Evolutionary conservation across 2,797 vertebrate genomes (phyloP), one percentile per base, ranked within the genome.

Genomic region (Arctocebus calabarensis): DNA sequence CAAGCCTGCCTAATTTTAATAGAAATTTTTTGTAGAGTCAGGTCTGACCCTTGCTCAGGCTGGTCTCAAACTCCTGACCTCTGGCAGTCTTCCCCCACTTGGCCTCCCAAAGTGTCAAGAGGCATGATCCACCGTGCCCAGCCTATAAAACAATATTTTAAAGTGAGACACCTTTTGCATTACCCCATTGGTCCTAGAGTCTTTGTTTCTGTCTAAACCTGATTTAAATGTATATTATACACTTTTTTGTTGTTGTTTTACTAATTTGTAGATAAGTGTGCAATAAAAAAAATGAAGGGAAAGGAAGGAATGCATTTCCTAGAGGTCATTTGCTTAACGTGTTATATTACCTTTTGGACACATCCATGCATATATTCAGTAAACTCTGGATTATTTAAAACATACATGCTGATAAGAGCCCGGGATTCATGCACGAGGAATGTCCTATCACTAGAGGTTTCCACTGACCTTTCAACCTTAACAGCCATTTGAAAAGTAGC

Each of bases 121-220:
- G 64, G 64, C 64, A n/a, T 66, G 64, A 66, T 32, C 64, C 64
- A n/a, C 64, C 3, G 7, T 19, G 32, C 64, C 64, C 19, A 32
- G 32, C 32, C 84, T 52, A 79, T 75, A 86, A 90, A 87, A 90
- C 86, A 62, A 34, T 73, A n/a, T 48, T 88, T 77, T 73, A 20
- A 77, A 82, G 29, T 32, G 43, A 84, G 85, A 84, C 12, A 27
- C n/a, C 64, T 75, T 91, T 81, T 59, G 4, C 20, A 37, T 74
- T 12, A 37, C 12, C 23, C 17, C 66, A 16, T 61, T 52, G 61
- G 66, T 75, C 83, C 52, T 48, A 52, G 43, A 68, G 13, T 48
- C 13, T 89, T 94, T 70, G 37, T 64, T 90, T 94, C 37, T 64
- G 52, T 90, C 81, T 86, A 4, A 40, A 57, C 25, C 3, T 12